Evolutionary conservation across 2,797 vertebrate species (phyloP).

Genomic region (Xenentodon cancila): DNA sequence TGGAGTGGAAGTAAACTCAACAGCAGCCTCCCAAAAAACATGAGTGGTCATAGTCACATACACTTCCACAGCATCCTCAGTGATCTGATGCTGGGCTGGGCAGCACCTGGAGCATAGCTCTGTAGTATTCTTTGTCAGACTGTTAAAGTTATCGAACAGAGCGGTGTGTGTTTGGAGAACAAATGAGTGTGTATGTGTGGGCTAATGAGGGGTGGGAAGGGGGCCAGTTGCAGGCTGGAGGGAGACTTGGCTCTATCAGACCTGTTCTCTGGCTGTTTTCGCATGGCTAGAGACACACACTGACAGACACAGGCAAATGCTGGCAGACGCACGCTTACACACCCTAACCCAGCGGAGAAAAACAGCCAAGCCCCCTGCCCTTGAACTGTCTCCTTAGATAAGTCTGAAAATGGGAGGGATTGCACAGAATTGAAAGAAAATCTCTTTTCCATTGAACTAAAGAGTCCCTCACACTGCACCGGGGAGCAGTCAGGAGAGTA

Average conservation of each 20-base stretch:
- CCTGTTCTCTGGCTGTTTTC: constrained; percentile 70
- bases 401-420: constrained; percentile 41
- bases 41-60: constrained; percentile 30
- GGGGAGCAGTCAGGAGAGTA: constrained; percentile 39
- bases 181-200: constrained; percentile 33
- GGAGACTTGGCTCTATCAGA: constrained; percentile 73
- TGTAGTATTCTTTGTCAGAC: constrained; percentile 56
- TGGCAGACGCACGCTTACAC: constrained; percentile 17
- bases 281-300: constrained; percentile 66
- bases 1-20: constrained; percentile 64
- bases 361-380: constrained; percentile 54
- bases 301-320: constrained; percentile 55
- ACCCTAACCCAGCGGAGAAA: constrained; percentile 35
- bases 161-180: constrained; percentile 16
- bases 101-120: constrained; percentile 59
- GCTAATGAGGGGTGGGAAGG: constrained; percentile 67
- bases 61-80: constrained; percentile 31
- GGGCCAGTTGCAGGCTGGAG: constrained; percentile 66
- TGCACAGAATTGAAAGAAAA: constrained; percentile 43
- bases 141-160: constrained; percentile 62
- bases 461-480: constrained; percentile 24
- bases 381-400: constrained; percentile 63
- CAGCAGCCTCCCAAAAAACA: constrained; percentile 63
- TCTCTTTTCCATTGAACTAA: constrained; percentile 39
- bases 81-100: constrained; percentile 37